Percentiles rank a stretch among this genome's conserved stretches.
These are phyloP conservation scores for Acanthurus lineatus DNA, from an alignment of 2,797 vertebrate species.

Conservation along the genomic window DNA sequence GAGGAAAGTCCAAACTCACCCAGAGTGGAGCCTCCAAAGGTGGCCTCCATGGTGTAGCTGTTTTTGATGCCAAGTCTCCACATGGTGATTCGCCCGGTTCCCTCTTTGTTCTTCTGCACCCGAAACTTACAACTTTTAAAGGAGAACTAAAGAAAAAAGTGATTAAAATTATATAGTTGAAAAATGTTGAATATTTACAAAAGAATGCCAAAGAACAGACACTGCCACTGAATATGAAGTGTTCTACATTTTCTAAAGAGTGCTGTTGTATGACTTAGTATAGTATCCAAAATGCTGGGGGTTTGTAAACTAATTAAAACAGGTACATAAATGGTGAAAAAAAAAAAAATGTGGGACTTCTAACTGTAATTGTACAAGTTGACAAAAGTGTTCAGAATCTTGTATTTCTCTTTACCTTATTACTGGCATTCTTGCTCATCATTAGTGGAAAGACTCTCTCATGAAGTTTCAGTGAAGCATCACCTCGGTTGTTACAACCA, in stretches of 20 bases:
- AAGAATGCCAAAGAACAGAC: neutral
- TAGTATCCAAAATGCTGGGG: neutral
- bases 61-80: constrained; percentile 93
- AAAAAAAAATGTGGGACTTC: too few species aligned
- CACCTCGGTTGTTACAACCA: constrained; percentile 83
- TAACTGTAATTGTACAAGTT: too few species aligned
- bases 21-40: constrained; percentile 92
- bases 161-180: constrained; percentile 1
- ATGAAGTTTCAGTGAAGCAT: constrained; percentile 70
- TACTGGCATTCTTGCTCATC: constrained; percentile 93
- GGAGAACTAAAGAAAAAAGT: constrained; percentile 86
- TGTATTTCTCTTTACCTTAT: constrained; percentile 86
- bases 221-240: neutral
- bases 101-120: constrained; percentile 93
- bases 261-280: too few species aligned
- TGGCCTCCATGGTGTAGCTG: constrained; percentile 96
- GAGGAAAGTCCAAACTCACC: constrained; percentile 80
- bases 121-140: constrained; percentile 95
- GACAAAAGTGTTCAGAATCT: neutral
- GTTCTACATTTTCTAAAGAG: neutral
- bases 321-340: too few species aligned
- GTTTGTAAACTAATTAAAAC: neutral
- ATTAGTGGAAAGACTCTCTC: constrained; percentile 94
- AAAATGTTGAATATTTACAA: constrained; percentile 7
- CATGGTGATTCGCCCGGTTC: constrained; percentile 93